These are phyloP conservation scores for Fabriciana adippe DNA, from an alignment of 2,888 invertebrate species.

Conservation along the genomic window DNA sequence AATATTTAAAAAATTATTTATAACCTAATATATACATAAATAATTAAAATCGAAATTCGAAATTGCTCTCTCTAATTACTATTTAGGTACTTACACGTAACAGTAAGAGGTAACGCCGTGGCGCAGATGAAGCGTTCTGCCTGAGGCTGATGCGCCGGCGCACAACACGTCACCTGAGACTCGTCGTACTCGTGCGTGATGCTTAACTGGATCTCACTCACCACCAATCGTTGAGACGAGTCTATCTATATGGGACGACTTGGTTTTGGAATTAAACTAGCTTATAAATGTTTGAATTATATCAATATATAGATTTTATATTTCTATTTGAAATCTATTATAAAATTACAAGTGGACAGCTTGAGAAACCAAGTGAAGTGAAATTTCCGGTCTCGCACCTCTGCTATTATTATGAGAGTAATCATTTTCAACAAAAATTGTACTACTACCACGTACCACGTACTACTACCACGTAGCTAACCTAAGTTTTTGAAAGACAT, in stretches of 20 bases:
- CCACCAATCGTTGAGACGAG: slow-evolving; percentile 62
- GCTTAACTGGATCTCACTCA: slow-evolving; percentile 60
- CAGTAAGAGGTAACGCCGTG: slow-evolving; percentile 59
- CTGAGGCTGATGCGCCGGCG: slow-evolving; percentile 54
- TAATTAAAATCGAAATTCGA: too few relatives aligned
- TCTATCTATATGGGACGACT: slow-evolving; percentile 52
- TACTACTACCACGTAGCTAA: too few relatives aligned
- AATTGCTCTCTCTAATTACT: background rate
- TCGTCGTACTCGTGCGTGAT: slow-evolving; percentile 63
- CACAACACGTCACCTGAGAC: slow-evolving; percentile 68
- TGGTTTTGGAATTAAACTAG: background rate
- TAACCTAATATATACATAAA: too few relatives aligned
- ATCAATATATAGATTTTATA: background rate
- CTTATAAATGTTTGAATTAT: too few relatives aligned
- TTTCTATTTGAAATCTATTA: background rate
- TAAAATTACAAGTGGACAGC: too few relatives aligned
- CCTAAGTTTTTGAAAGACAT: too few relatives aligned
- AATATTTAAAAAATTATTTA: too few relatives aligned
- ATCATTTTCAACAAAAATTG: too few relatives aligned
- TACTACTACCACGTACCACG: too few relatives aligned
- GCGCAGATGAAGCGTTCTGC: slow-evolving; percentile 58
- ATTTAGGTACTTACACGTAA: slow-evolving; percentile 58
- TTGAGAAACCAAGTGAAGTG: too few relatives aligned
- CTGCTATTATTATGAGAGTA: too few relatives aligned
- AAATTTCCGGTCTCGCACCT: too few relatives aligned